These are phyloP conservation scores for Whitmania pigra DNA, from an alignment of 1,140 invertebrate species.

Conservation along the genomic window DNA sequence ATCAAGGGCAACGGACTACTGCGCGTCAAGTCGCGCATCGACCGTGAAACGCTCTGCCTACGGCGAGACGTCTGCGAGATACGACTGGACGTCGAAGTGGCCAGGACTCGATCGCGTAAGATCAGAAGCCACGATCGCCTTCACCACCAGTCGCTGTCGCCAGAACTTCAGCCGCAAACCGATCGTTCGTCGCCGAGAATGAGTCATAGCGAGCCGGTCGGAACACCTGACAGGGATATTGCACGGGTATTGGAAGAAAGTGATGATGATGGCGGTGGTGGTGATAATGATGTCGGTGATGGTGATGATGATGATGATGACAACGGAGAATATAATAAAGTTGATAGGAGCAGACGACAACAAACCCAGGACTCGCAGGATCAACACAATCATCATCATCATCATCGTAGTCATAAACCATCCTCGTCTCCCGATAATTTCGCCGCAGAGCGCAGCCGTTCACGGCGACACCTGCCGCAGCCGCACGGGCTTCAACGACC, in stretches of 20 bases:
- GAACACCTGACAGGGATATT: neutral
- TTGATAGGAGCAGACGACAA: too few species aligned
- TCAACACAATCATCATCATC: too few species aligned
- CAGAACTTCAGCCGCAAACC: too few species aligned
- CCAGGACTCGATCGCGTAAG: neutral
- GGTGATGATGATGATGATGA: neutral
- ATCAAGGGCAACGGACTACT: too few species aligned
- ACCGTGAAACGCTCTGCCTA: neutral
- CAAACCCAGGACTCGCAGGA: too few species aligned
- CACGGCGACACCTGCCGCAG: neutral
- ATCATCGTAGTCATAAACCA: too few species aligned
- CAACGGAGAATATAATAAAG: too few species aligned
- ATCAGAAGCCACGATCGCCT: neutral
- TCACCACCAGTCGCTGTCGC: too few species aligned
- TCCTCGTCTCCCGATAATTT: too few species aligned
- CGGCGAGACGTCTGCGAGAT: neutral
- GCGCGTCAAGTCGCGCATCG: neutral
- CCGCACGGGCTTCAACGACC: neutral
- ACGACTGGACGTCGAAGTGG: neutral
- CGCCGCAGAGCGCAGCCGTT: too few species aligned
- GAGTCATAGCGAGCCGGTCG: neutral
- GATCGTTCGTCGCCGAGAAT: too few species aligned
- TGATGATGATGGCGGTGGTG: neutral
- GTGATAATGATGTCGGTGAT: neutral
- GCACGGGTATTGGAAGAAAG: neutral